These are phyloP conservation scores for Dinomys branickii DNA, from an alignment of 2,113 vertebrate species.

Conservation along the genomic window DNA sequence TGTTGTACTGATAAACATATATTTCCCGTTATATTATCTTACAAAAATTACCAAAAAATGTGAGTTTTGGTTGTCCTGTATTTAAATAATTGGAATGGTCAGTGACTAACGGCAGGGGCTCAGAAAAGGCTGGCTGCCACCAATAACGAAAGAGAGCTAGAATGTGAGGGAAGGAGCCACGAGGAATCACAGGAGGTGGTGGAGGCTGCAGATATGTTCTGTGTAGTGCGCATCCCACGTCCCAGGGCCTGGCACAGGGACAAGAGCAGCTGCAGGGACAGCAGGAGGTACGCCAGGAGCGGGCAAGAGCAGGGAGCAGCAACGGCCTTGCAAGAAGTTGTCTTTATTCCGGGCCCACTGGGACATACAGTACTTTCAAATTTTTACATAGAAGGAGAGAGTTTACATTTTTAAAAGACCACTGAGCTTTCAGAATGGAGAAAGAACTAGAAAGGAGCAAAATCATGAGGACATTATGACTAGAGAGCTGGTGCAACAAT, in stretches of 20 bases:
- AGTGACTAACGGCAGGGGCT: not conserved
- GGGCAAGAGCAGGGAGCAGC: not conserved
- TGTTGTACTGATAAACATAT: too few species aligned
- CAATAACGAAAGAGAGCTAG: not conserved
- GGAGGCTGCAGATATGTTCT: not conserved
- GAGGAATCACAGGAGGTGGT: not conserved
- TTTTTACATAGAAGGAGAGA: not conserved
- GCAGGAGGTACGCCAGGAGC: not conserved
- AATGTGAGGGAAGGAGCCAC: not conserved
- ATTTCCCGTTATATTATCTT: too few species aligned
- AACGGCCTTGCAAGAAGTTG: not conserved
- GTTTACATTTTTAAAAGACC: not conserved
- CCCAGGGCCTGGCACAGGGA: not conserved
- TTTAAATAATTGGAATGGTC: too few species aligned
- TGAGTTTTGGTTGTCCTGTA: too few species aligned
- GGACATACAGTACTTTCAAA: not conserved
- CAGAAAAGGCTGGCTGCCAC: not conserved
- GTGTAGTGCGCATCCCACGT: not conserved
- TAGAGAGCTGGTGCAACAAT: not conserved
- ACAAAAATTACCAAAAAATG: too few species aligned
- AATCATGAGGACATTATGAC: not conserved
- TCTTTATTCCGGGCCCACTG: not conserved
- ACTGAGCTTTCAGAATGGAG: not conserved
- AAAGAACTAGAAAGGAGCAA: not conserved
- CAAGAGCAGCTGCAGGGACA: not conserved